Conservation (phyloP, 2,113 vertebrate species). For the Elephas maximus region DNA sequence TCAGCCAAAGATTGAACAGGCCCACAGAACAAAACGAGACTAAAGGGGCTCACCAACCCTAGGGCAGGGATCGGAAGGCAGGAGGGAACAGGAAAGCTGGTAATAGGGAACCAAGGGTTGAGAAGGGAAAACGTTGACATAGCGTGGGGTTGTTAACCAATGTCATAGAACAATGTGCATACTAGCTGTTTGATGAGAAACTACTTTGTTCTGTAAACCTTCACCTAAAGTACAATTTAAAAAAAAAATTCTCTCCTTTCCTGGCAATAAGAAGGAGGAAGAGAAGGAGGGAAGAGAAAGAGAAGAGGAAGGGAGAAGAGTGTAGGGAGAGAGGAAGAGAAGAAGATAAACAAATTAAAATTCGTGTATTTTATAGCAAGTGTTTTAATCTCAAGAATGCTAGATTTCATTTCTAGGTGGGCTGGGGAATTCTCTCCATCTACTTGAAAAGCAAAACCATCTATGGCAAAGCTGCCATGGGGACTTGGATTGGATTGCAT, state of each 20-base stretch:
- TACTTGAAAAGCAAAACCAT: constrained; percentile 84
- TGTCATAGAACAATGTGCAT: too few species aligned
- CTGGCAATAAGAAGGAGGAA: constrained; percentile 30
- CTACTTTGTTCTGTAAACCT: too few species aligned
- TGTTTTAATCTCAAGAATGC: constrained; percentile 60
- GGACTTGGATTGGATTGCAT: background rate
- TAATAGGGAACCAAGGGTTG: too few species aligned
- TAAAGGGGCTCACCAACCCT: too few species aligned
- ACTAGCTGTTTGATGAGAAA: too few species aligned
- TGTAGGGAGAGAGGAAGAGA: background rate
- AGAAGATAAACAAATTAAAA: constrained; percentile 69
- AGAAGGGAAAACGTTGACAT: too few species aligned
- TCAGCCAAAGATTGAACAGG: too few species aligned
- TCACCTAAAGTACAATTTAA: too few species aligned
- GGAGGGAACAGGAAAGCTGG: background rate
- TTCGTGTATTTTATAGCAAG: constrained; percentile 66
- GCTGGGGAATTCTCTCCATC: constrained; percentile 80
- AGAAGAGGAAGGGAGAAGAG: background rate
- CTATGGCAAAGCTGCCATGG: constrained; percentile 74
- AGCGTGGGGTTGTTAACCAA: too few species aligned
- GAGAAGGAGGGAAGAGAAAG: background rate
- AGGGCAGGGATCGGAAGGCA: background rate
- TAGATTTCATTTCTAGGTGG: constrained; percentile 75
- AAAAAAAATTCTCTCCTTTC: background rate
- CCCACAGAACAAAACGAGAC: too few species aligned